A percentile compares a stretch with the other conserved stretches of the same genome.
These are phyloP conservation scores for Enteromius trimaculatus DNA, from an alignment of 2,797 vertebrate species.

Conservation along the genomic window DNA sequence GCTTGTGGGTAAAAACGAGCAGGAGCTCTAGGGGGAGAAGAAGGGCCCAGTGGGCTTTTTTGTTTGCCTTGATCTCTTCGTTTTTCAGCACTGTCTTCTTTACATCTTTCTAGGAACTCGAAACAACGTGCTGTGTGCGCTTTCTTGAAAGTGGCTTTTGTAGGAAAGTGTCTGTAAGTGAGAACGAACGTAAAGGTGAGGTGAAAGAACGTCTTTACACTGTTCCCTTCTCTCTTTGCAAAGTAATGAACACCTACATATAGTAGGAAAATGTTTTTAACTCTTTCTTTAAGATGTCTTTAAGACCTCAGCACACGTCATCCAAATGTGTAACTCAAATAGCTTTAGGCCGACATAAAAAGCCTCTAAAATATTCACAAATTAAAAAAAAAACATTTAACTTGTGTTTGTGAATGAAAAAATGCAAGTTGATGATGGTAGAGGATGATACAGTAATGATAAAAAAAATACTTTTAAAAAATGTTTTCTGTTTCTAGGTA, in stretches of 20 bases:
- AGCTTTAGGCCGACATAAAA: neutral
- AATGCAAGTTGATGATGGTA: neutral
- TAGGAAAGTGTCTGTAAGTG: slow-evolving; percentile 8
- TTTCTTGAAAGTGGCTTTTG: slow-evolving; percentile 35
- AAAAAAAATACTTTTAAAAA: neutral
- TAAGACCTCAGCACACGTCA: neutral
- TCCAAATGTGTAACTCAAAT: neutral
- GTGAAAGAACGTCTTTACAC: neutral
- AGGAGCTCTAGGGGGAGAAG: slow-evolving; percentile 47
- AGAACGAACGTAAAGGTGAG: slow-evolving; percentile 10
- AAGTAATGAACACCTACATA: neutral
- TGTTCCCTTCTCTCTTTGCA: neutral
- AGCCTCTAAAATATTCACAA: neutral
- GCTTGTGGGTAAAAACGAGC: slow-evolving; percentile 45
- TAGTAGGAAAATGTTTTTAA: neutral
- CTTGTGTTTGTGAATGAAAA: neutral
- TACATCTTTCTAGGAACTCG: slow-evolving; percentile 42
- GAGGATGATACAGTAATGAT: neutral
- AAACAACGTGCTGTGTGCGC: neutral
- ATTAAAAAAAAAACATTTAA: neutral
- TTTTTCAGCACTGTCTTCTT: neutral
- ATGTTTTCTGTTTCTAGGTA: too few species aligned
- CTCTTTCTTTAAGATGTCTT: neutral
- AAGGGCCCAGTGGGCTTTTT: slow-evolving; percentile 53
- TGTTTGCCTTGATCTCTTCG: slow-evolving; percentile 47